Percentiles rank a stretch among this genome's conserved stretches.
Conservation (phyloP, 2,888 invertebrate species). For the Pristionchus fissidentatus region DNA sequence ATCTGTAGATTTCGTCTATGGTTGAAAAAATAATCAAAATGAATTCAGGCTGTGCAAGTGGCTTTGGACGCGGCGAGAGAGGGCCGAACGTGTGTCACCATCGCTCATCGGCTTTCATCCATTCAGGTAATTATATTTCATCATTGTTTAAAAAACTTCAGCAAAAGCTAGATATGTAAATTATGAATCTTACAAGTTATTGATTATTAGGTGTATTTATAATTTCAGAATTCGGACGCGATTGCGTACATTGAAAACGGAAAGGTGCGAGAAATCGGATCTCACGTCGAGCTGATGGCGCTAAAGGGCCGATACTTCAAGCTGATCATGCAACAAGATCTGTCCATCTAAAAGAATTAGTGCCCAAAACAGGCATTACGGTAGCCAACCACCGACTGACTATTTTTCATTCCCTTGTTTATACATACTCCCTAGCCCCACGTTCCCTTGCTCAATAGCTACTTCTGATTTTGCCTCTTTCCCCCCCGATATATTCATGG, state of each 20-base stretch:
- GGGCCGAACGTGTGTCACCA: constrained; percentile 72
- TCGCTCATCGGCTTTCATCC: constrained; percentile 71
- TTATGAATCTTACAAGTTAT: neutral
- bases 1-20: neutral
- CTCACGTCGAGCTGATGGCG: constrained; percentile 62
- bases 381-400: too few species aligned
- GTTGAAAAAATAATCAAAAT: neutral
- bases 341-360: constrained; percentile 50
- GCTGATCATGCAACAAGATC: constrained; percentile 64
- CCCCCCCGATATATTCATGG: too few species aligned
- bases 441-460: too few species aligned
- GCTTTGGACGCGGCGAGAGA: constrained; percentile 68
- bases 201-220: neutral
- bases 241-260: constrained; percentile 70
- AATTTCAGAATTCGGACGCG: constrained; percentile 62
- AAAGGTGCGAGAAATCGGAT: constrained; percentile 62
- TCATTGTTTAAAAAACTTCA: neutral
- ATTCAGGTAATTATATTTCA: constrained; percentile 56
- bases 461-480: too few species aligned
- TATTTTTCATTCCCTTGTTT: too few species aligned
- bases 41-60: constrained; percentile 69
- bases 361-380: neutral
- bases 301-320: constrained; percentile 61
- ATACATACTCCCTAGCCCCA: too few species aligned
- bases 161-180: neutral